A percentile compares a stretch with the other conserved stretches of the same genome.
phyloP scores from a whole-genome alignment of 2,888 invertebrate genomes.

The Acholoe squamosa region DNA sequence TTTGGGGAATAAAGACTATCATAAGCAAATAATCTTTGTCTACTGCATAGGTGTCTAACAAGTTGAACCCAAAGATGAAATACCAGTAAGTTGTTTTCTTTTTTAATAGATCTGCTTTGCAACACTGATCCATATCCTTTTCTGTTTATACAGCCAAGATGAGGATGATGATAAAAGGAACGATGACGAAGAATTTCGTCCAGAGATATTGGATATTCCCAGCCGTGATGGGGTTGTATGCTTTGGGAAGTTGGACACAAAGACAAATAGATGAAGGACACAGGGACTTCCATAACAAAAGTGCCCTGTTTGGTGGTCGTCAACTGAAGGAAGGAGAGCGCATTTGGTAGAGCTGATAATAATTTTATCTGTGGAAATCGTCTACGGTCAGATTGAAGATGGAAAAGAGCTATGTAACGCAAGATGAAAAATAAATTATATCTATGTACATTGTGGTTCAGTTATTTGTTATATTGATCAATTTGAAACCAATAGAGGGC shows the following conservation, averaged over 20 bases:
- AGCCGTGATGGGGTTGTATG: constrained; percentile 54
- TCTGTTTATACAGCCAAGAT: constrained; percentile 33
- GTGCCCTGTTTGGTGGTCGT: constrained; percentile 70
- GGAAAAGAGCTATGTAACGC: background rate
- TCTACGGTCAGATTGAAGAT: background rate
- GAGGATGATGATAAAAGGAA: constrained; percentile 66
- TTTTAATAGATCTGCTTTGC: background rate
- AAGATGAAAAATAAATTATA: background rate
- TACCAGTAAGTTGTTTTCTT: background rate
- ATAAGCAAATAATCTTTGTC: background rate
- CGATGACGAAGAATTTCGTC: constrained; percentile 61
- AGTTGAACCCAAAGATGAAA: background rate
- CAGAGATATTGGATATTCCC: constrained; percentile 64
- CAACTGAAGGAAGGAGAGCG: constrained; percentile 69
- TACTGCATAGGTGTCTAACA: background rate
- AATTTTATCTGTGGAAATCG: background rate
- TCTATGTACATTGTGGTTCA: too few species aligned
- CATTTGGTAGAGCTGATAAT: constrained; percentile 67
- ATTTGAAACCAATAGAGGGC: too few species aligned
- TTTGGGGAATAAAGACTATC: too few species aligned
- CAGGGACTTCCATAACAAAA: constrained; percentile 68
- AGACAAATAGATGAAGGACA: background rate
- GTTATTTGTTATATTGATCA: too few species aligned
- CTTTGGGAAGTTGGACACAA: constrained; percentile 62
- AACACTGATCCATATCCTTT: background rate